Evolutionary conservation across 2,113 vertebrate genomes (phyloP).

Genomic region (Siniperca knerii): DNA sequence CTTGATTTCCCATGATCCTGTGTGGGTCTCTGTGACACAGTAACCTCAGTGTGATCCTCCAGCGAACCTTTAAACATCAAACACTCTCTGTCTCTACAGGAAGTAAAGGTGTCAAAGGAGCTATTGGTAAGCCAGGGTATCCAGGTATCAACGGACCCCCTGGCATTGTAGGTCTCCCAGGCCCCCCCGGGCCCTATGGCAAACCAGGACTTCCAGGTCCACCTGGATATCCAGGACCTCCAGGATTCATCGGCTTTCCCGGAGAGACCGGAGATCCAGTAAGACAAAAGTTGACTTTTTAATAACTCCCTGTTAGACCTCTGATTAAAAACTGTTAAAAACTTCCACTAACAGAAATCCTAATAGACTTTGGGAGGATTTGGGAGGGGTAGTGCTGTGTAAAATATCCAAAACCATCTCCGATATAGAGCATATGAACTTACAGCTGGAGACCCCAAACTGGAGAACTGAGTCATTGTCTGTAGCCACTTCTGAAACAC

Average conservation of each 20-base stretch:
- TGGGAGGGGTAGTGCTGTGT: too few species aligned
- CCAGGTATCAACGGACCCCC: constrained; percentile 62
- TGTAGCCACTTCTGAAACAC: neutral
- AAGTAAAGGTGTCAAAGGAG: constrained; percentile 69
- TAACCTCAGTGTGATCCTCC: accelerated
- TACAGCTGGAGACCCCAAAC: too few species aligned
- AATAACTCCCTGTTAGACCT: too few species aligned
- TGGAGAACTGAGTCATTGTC: too few species aligned
- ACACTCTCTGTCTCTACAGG: constrained; percentile 61
- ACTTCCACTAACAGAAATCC: too few species aligned
- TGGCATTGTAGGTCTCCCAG: constrained; percentile 65
- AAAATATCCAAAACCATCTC: too few species aligned
- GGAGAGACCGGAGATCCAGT: constrained; percentile 86
- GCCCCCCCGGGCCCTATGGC: constrained; percentile 64
- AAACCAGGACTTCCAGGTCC: constrained; percentile 71
- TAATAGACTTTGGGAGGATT: too few species aligned
- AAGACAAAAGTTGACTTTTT: constrained; percentile 24
- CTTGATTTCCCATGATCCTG: neutral
- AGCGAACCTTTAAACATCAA: neutral
- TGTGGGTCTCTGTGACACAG: neutral
- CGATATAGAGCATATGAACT: too few species aligned
- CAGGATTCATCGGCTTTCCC: constrained; percentile 79
- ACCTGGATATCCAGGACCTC: constrained; percentile 73
- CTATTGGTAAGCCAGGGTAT: constrained; percentile 59
- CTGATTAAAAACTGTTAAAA: too few species aligned